These are phyloP conservation scores for Nannoperca australis DNA, from an alignment of 2,797 vertebrate species.

Conservation along the genomic window DNA sequence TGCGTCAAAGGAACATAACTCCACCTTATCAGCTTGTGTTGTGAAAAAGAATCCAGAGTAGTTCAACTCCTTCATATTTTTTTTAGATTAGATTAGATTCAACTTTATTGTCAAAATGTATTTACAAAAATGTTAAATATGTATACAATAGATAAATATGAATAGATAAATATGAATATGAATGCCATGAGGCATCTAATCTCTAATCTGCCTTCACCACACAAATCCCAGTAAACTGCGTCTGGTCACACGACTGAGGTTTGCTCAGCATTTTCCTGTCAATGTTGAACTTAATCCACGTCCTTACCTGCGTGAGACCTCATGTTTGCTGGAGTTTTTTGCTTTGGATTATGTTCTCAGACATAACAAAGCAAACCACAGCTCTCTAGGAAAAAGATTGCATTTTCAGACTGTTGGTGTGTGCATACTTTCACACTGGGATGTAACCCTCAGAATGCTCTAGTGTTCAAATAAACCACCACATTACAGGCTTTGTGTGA, in stretches of 20 bases:
- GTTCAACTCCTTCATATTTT: not conserved
- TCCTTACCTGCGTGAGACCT: not conserved
- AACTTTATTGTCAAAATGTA: too few relatives aligned
- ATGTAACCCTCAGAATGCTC: not conserved
- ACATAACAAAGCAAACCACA: not conserved
- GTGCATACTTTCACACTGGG: not conserved
- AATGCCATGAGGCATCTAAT: too few relatives aligned
- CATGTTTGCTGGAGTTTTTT: not conserved
- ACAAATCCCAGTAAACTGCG: not conserved
- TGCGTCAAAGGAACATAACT: too few relatives aligned
- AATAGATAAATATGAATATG: too few relatives aligned
- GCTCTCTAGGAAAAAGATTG: not conserved
- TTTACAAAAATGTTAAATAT: too few relatives aligned
- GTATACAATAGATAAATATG: too few relatives aligned
- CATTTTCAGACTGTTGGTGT: not conserved
- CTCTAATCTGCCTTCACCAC: not conserved
- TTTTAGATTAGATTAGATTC: too few relatives aligned
- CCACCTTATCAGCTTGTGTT: not conserved
- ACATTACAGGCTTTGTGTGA: too few relatives aligned
- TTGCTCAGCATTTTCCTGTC: not conserved
- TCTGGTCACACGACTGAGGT: not conserved
- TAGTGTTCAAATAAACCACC: not conserved
- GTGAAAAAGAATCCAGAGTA: not conserved
- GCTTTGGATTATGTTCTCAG: not conserved
- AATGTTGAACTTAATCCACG: not conserved